These are phyloP conservation scores for Montifringilla adamsi DNA, from an alignment of 2,113 vertebrate species.

Conservation along the genomic window DNA sequence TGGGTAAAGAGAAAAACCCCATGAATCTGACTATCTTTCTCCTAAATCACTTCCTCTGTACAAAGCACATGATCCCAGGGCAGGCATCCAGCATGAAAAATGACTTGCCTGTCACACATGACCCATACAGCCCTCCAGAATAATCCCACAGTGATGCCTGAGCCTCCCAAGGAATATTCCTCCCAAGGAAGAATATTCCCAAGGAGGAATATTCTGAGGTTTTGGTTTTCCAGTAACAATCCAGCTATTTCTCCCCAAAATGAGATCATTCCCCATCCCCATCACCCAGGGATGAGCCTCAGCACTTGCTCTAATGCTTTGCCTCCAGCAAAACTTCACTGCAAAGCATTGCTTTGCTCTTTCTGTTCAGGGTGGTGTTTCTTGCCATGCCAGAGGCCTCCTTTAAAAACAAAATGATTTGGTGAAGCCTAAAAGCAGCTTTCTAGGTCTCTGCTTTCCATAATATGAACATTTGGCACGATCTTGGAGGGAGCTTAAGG, in stretches of 20 bases:
- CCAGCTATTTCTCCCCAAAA: background rate
- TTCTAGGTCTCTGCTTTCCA: background rate
- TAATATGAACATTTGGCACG: background rate
- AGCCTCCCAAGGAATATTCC: background rate
- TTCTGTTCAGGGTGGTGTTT: background rate
- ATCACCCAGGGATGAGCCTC: background rate
- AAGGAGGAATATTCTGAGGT: background rate
- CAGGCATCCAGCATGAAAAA: background rate
- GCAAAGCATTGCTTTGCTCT: background rate
- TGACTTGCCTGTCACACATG: background rate
- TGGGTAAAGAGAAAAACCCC: background rate
- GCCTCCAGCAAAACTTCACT: background rate
- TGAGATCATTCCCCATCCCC: background rate
- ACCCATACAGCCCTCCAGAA: background rate
- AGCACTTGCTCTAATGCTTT: background rate
- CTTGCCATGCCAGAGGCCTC: background rate
- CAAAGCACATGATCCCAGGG: background rate
- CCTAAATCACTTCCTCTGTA: background rate
- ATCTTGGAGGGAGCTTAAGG: background rate
- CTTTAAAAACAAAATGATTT: slow-evolving; percentile 12
- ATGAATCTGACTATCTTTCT: background rate
- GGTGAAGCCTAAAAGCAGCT: background rate
- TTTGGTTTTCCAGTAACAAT: background rate
- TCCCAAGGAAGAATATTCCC: background rate
- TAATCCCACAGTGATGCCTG: background rate